Evolutionary conservation across 2,888 invertebrate species (phyloP), one percentile per base, ranked within the genome.

Genomic region (Linyphia triangularis): DNA sequence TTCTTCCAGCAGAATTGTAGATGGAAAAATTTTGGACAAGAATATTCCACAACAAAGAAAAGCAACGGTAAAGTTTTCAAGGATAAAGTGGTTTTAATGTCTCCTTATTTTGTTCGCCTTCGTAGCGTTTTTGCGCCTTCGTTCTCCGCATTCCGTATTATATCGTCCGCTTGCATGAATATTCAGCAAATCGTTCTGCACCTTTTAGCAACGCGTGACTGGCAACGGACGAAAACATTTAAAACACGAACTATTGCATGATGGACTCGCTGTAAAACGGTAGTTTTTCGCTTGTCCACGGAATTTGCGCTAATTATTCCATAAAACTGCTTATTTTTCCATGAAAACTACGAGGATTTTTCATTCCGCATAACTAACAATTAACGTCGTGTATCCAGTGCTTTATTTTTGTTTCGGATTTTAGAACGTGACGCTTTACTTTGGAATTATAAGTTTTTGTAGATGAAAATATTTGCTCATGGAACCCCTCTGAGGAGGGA

Each of bases 221-320:
- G 86, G 86, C 86, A 81, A 79, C 79, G 86, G 86, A 81, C 86
- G 79, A 73, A 86, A 86, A 86, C 81, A 86, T 86, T 86, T 81
- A 86, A 86, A 88, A 83, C 88, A 88, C 88, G 88, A 88, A 88
- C 88, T 24, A 82, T 88, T 88, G 88, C 88, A 88, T 88, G 88
- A 75, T 75, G 70, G 82, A 69, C 73, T 33, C 73, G 72, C 73
- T 30, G 51, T n/a, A 51, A 51, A 51, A 83, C 84, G 59, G 24
- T n/a, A 61, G 78, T 85, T 85, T 85, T 78, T 78, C 85, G 84
- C 75, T 37, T 70, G 78, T 77, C 85, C 70, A 22, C 85, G 78
- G 78, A 77, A 77, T 84, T 77, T 69, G 43, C 75, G 85, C 78
- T 85, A 85, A 85, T 85, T 85, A 85, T 85, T 85, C 85, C 85